phyloP scores from a whole-genome alignment of 1,140 invertebrate species.

The Varroa destructor region DNA sequence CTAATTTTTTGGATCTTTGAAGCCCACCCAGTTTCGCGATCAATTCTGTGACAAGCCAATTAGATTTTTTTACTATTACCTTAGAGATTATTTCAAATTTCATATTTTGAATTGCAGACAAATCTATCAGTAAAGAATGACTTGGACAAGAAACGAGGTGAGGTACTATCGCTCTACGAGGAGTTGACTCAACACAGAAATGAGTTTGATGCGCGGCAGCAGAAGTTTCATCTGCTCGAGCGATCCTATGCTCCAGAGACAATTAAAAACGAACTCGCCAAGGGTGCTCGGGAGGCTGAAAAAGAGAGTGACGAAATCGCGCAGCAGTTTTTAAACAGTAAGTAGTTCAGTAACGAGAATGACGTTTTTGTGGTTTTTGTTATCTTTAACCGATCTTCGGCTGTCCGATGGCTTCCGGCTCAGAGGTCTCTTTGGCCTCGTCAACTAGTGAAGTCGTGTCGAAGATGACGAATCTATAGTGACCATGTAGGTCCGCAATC shows the following conservation, averaged over 20 bases:
- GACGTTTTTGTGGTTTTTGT: neutral
- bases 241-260: neutral
- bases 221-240: constrained; percentile 6
- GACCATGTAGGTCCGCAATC: no score
- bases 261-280: neutral
- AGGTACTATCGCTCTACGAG: constrained; percentile 1
- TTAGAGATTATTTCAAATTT: no score
- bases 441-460: no score
- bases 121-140: constrained; percentile 1
- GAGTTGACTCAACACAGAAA: neutral
- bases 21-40: no score
- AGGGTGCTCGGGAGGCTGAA: neutral
- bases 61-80: no score
- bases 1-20: no score
- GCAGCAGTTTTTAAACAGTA: constrained; percentile 12
- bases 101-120: neutral
- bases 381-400: neutral
- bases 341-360: neutral
- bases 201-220: neutral
- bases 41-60: no score
- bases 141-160: constrained; percentile 7
- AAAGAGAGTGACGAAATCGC: constrained; percentile 1
- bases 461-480: no score
- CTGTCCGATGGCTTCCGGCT: neutral
- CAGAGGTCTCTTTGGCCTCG: neutral